phyloP scores from a whole-genome alignment of 2,888 invertebrate genomes.

The Orchestes rusci region DNA sequence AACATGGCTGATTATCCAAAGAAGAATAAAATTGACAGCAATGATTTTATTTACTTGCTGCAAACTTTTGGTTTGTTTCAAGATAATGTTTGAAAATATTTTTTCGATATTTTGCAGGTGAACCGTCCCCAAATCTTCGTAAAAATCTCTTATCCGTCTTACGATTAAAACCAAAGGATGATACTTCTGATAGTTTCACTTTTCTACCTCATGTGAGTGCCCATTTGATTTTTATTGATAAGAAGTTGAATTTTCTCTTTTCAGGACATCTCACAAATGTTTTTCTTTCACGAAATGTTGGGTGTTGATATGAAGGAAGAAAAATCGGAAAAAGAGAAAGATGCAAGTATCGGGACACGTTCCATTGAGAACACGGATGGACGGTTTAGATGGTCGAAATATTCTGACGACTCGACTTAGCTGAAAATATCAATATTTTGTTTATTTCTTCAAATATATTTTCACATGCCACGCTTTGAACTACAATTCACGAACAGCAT shows the following conservation, averaged over 20 bases:
- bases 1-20: conserved; percentile 23
- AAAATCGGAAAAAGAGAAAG: no score
- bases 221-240: background rate
- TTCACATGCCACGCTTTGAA: no score
- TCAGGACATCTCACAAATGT: conserved; percentile 45
- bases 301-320: no score
- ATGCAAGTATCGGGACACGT: no score
- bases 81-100: background rate
- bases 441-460: no score
- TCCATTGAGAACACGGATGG: no score
- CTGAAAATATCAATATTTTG: no score
- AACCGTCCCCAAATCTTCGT: conserved; percentile 28
- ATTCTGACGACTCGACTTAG: no score
- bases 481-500: no score
- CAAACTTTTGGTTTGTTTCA: conserved; percentile 26
- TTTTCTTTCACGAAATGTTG: conserved; percentile 45
- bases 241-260: conserved; percentile 4
- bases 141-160: conserved; percentile 34
- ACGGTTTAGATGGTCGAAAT: no score
- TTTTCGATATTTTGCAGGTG: conserved; percentile 29
- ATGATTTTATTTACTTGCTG: conserved; percentile 32
- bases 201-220: conserved; percentile 35
- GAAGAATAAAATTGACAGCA: conserved; percentile 23
- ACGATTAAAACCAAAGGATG: conserved; percentile 21
- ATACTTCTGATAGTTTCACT: conserved; percentile 29